Evolutionary conservation across 1,140 invertebrate species (phyloP).

Genomic region (Drosophila oshimai): DNA sequence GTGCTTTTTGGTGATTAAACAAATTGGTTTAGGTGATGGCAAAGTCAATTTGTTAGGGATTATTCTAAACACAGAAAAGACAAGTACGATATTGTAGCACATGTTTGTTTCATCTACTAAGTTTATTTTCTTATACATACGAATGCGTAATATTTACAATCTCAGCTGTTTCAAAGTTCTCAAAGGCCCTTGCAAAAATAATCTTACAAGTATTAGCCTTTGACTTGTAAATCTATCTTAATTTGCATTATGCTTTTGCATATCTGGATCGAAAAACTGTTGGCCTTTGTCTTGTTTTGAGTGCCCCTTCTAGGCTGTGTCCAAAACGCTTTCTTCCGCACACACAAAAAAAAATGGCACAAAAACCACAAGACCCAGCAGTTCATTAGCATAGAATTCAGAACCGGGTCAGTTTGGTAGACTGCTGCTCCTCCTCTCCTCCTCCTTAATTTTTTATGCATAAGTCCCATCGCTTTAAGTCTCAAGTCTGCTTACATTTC

Average conservation of each 20-base stretch:
- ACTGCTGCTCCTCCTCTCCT: not conserved
- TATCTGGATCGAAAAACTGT: slow-evolving; percentile 9
- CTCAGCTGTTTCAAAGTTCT: too few relatives aligned
- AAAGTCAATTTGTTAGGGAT: not conserved
- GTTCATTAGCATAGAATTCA: slow-evolving; percentile 62
- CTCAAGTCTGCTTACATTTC: slow-evolving; percentile 56
- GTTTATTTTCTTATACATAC: too few relatives aligned
- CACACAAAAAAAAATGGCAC: not conserved
- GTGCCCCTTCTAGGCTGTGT: not conserved
- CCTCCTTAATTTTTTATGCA: slow-evolving; percentile 13
- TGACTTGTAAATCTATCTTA: slow-evolving; percentile 16
- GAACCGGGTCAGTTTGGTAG: slow-evolving; percentile 34
- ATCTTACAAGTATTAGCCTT: not conserved
- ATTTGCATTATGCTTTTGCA: slow-evolving; percentile 18
- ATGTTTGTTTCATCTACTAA: too few relatives aligned
- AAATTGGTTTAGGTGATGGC: not conserved
- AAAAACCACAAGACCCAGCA: slow-evolving; percentile 13
- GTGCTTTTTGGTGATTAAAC: not conserved
- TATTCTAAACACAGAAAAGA: too few relatives aligned
- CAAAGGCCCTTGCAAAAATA: not conserved
- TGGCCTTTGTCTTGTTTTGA: not conserved
- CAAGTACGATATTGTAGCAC: not conserved
- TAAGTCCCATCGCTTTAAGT: slow-evolving; percentile 41
- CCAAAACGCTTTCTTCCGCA: not conserved
- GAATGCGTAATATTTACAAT: too few relatives aligned